Base-by-base conservation (phyloP, 2,888 invertebrate genomes). In the Clunio marinus region DNA sequence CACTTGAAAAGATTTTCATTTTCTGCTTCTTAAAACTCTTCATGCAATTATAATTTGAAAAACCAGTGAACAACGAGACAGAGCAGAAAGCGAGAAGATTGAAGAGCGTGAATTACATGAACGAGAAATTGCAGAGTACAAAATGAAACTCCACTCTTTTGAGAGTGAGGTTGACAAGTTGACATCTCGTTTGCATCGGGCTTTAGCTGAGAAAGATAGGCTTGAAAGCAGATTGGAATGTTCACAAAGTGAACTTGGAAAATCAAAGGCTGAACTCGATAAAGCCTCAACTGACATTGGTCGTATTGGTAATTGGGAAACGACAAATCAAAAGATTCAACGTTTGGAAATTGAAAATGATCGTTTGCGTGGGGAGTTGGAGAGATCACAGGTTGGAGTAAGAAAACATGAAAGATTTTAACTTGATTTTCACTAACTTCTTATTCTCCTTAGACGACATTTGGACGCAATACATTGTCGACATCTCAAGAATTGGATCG, bases 21-120 rank as follows among this genome's bases (percentile, higher is more conserved):
- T 57, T 13, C 57, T 24, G 7, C 10, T 7, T 51, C 17, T 60
- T 24, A 2, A 25, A 13, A 60, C 13, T 41, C 15, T 1, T 59
- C 28, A n/a, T 46, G 15, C 46, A 45, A 24, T 8, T 28, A 2
- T 27, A 37, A 17, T 35, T 41, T 24, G 2, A 2, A 41, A 3
- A 4, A 51, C 7, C 24, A 82, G 93, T 73, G 96, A 98, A 76
- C 96, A 97, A 77, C 84, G 96, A 75, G 96, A 97, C 75, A 85
- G 96, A 73, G 93, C 95, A 46, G 96, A 97, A 80, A 91, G 93
- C 73, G 97, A 98, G 75, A 92, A 96, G 76, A 91, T 93, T 73
- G 97, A 97, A 80, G 97, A 98, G 78, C 84, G 96, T 71, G 96
- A 96, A 75, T 81, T 93, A 17, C 93, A 94, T 76, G 93, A 95